Evolutionary conservation across 1,140 invertebrate genomes (phyloP).

Genomic region (Drosophila bipectinata): DNA sequence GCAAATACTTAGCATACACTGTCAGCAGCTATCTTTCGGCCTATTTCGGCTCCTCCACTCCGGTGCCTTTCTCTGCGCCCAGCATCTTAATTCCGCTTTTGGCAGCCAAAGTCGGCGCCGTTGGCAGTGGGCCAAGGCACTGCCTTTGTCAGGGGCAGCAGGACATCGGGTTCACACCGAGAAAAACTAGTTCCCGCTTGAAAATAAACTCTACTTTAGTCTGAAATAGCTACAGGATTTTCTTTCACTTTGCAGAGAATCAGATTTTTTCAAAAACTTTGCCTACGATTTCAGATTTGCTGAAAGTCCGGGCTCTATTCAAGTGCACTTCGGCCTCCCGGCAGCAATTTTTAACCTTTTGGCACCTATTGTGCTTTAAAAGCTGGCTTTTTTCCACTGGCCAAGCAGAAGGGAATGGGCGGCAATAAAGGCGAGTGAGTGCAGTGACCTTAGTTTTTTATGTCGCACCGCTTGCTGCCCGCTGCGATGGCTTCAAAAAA

Average conservation of each 20-base stretch:
- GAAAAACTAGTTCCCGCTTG: neutral
- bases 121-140: slow-evolving; percentile 32
- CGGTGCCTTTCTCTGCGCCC: neutral
- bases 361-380: slow-evolving; percentile 67
- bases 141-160: slow-evolving; percentile 11
- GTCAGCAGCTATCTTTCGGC: slow-evolving; percentile 33
- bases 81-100: slow-evolving; percentile 63
- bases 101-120: slow-evolving; percentile 31
- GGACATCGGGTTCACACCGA: slow-evolving; percentile 21
- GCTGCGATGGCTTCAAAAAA: slow-evolving; percentile 36
- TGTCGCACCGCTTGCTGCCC: slow-evolving; percentile 26
- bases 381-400: slow-evolving; percentile 28
- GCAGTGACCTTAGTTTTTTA: slow-evolving; percentile 74
- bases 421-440: slow-evolving; percentile 66
- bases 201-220: neutral
- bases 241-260: slow-evolving; percentile 10
- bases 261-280: slow-evolving; percentile 51
- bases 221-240: neutral
- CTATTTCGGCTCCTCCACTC: neutral
- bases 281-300: slow-evolving; percentile 42
- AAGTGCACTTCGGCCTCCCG: slow-evolving; percentile 53
- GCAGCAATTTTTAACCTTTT: slow-evolving; percentile 67
- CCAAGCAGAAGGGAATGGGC: slow-evolving; percentile 4
- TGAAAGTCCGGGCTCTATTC: slow-evolving; percentile 25
- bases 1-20: slow-evolving; percentile 66